Evolutionary conservation across 1,140 invertebrate genomes (phyloP).

Genomic region (Apocrypta bakeri): DNA sequence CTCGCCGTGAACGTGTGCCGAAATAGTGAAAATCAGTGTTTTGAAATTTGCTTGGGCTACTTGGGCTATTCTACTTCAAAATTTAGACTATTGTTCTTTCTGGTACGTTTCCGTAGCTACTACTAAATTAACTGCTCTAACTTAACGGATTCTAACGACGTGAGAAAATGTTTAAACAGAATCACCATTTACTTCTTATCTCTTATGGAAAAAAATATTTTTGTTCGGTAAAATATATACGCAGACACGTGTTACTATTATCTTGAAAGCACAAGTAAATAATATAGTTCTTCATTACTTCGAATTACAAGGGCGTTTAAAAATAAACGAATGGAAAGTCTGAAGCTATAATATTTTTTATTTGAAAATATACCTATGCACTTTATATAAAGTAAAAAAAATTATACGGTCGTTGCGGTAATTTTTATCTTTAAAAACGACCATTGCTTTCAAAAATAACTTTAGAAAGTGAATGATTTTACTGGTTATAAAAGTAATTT

Average conservation of each 20-base stretch:
- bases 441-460: neutral
- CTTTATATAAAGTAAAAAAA: neutral
- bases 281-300: neutral
- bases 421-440: neutral
- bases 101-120: neutral
- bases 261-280: neutral
- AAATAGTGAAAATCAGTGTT: constrained; percentile 34
- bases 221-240: too few relatives aligned
- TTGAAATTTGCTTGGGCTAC: constrained; percentile 21
- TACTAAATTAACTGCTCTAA: too few relatives aligned
- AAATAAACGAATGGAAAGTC: neutral
- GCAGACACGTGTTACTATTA: too few relatives aligned
- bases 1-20: too few relatives aligned
- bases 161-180: too few relatives aligned
- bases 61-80: neutral
- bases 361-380: neutral
- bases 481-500: constrained; percentile 16
- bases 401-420: neutral
- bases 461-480: constrained; percentile 33
- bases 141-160: too few relatives aligned
- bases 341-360: neutral
- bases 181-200: too few relatives aligned
- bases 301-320: neutral
- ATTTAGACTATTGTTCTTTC: neutral
- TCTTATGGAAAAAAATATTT: too few relatives aligned